Conservation (phyloP, 1,140 invertebrate genomes). For the Leptinotarsa undecemlineata region DNA sequence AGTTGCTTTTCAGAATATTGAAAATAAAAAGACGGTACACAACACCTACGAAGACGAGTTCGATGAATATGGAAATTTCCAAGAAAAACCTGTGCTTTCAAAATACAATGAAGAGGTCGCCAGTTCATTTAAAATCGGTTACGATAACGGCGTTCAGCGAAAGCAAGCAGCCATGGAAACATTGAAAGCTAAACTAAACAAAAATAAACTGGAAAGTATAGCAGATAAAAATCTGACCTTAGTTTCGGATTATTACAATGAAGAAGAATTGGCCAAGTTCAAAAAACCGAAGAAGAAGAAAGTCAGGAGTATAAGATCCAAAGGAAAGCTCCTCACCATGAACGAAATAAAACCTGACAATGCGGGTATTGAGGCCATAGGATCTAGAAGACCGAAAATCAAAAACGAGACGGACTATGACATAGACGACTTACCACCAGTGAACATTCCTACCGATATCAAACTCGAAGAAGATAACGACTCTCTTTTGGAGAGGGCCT, state of each 20-base stretch:
- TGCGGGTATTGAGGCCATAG: constrained; percentile 60
- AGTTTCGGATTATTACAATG: constrained; percentile 88
- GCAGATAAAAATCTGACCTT: constrained; percentile 68
- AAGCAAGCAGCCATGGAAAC: constrained; percentile 58
- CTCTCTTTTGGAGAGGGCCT: constrained; percentile 71
- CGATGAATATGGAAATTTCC: constrained; percentile 78
- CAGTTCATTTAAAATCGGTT: constrained; percentile 80
- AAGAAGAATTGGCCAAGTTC: constrained; percentile 80
- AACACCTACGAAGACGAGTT: constrained; percentile 87
- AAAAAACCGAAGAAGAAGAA: constrained; percentile 96
- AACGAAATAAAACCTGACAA: constrained; percentile 62
- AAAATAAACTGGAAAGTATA: constrained; percentile 75
- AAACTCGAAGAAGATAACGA: constrained; percentile 75
- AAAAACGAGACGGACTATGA: constrained; percentile 52
- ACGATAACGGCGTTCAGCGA: constrained; percentile 56
- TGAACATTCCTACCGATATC: constrained; percentile 55
- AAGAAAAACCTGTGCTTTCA: constrained; percentile 71
- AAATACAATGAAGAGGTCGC: constrained; percentile 97
- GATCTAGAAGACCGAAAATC: constrained; percentile 55
- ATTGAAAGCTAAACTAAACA: constrained; percentile 65
- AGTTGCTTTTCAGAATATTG: constrained; percentile 68
- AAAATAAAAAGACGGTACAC: constrained; percentile 80
- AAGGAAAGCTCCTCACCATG: constrained; percentile 59
- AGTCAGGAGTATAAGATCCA: constrained; percentile 64
- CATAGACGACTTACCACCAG: constrained; percentile 58